Conservation (phyloP, 2,797 vertebrate species). For the Decapterus maruadsi region DNA sequence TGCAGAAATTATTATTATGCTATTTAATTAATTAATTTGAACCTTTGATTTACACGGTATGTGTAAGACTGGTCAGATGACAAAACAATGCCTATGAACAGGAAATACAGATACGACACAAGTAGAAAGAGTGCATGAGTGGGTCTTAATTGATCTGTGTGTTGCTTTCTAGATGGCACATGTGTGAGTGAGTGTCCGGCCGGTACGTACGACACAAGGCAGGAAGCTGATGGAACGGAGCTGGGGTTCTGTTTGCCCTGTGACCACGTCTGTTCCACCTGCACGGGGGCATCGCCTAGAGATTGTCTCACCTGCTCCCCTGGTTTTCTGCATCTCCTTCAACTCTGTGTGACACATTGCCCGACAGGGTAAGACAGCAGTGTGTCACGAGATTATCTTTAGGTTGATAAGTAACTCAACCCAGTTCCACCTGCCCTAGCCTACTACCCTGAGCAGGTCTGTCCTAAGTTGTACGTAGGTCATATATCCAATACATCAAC, state of each 20-base stretch:
- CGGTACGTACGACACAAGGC: constrained; percentile 78
- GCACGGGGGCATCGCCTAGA: constrained; percentile 79
- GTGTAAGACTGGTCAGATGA: not conserved
- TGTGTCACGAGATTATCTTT: not conserved
- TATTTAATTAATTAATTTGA: no score
- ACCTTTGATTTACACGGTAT: not conserved
- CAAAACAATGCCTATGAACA: not conserved
- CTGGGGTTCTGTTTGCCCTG: constrained; percentile 85
- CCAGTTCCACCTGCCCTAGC: not conserved
- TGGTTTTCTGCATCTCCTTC: constrained; percentile 81
- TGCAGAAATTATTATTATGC: not conserved
- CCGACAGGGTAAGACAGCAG: constrained; percentile 79
- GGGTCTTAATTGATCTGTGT: not conserved
- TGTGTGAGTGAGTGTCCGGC: constrained; percentile 81
- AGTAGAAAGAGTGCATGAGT: not conserved
- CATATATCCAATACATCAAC: no score
- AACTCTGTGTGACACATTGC: constrained; percentile 85
- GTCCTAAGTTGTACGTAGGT: no score
- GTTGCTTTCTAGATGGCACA: constrained; percentile 74
- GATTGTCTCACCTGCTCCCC: constrained; percentile 84
- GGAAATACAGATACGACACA: not conserved
- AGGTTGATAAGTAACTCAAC: not conserved
- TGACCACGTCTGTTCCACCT: constrained; percentile 82
- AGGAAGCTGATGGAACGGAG: constrained; percentile 81
- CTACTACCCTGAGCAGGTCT: no score